Evolutionary conservation across 2,797 vertebrate genomes (phyloP).

Genomic region (Triplophysa bombifrons): DNA sequence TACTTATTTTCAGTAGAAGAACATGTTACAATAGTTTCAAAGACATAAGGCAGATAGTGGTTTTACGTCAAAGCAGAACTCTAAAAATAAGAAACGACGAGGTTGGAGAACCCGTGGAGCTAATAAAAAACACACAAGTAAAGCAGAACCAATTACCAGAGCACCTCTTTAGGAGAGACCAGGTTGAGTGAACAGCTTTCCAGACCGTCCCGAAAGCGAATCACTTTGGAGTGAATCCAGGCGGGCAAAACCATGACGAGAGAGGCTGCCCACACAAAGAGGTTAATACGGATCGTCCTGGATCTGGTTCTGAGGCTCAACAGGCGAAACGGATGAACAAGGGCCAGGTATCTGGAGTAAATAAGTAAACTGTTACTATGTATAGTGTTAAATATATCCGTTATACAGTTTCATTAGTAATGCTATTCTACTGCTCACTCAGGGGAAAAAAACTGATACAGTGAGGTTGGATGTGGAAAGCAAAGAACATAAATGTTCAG

Average conservation of each 20-base stretch:
- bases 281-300: slow-evolving; percentile 67
- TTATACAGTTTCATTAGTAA: too few relatives aligned
- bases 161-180: slow-evolving; percentile 66
- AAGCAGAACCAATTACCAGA: slow-evolving; percentile 60
- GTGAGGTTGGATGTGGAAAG: too few relatives aligned
- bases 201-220: slow-evolving; percentile 72
- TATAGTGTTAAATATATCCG: background rate
- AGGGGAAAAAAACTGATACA: too few relatives aligned
- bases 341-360: slow-evolving; percentile 67
- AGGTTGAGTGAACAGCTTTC: slow-evolving; percentile 75
- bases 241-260: slow-evolving; percentile 67
- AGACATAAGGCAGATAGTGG: background rate
- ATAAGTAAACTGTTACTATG: background rate
- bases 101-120: background rate
- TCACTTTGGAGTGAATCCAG: slow-evolving; percentile 72
- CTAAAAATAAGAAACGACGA: background rate
- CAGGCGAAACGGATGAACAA: slow-evolving; percentile 72
- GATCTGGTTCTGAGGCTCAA: slow-evolving; percentile 67
- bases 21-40: too few relatives aligned
- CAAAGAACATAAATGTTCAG: too few relatives aligned
- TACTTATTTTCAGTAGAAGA: too few relatives aligned
- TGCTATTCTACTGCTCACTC: too few relatives aligned
- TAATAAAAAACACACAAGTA: background rate
- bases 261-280: slow-evolving; percentile 68
- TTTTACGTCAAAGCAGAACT: background rate